Percentiles rank a stretch among this genome's conserved stretches.
Evolutionary conservation across 2,797 vertebrate genomes (phyloP).

Genomic region (Brachyrhaphis roseni): DNA sequence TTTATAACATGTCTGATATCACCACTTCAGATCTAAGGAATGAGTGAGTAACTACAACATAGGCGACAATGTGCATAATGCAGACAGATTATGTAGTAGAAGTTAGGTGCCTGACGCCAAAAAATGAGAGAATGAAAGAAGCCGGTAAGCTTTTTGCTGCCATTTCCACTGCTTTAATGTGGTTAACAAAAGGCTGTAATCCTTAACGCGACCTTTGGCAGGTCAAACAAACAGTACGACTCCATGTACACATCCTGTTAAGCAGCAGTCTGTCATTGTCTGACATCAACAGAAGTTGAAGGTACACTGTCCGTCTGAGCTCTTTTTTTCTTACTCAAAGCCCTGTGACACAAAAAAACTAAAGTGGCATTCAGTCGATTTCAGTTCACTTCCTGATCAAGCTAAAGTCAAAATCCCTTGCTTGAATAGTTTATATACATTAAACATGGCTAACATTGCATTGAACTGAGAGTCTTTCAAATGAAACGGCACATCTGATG

Average conservation of each 20-base stretch:
- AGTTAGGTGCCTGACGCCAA: slow-evolving; percentile 58
- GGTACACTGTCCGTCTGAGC: slow-evolving; percentile 25
- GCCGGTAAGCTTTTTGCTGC: slow-evolving; percentile 45
- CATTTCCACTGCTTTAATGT: slow-evolving; percentile 72
- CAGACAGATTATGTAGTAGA: slow-evolving; percentile 53
- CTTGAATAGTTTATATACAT: background rate
- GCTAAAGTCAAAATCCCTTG: slow-evolving; percentile 12
- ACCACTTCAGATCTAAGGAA: background rate
- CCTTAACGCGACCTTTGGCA: slow-evolving; percentile 62
- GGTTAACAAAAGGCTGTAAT: slow-evolving; percentile 70
- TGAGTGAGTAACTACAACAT: slow-evolving; percentile 31
- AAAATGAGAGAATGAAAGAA: slow-evolving; percentile 61
- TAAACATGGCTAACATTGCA: background rate
- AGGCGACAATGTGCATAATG: slow-evolving; percentile 26
- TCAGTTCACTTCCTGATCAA: slow-evolving; percentile 5
- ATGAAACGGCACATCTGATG: slow-evolving; percentile 53
- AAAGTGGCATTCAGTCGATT: background rate
- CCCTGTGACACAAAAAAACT: slow-evolving; percentile 21
- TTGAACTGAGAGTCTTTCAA: slow-evolving; percentile 22
- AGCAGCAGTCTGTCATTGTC: slow-evolving; percentile 70
- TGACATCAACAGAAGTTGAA: slow-evolving; percentile 46
- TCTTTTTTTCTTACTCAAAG: slow-evolving; percentile 23
- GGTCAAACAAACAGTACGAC: slow-evolving; percentile 71
- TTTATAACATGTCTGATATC: slow-evolving; percentile 4
- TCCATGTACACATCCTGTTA: slow-evolving; percentile 59